Percentiles rank a stretch among this genome's conserved stretches.
These are phyloP conservation scores for Halcyon chelicuti DNA, from an alignment of 2,797 vertebrate species.

Conservation along the genomic window DNA sequence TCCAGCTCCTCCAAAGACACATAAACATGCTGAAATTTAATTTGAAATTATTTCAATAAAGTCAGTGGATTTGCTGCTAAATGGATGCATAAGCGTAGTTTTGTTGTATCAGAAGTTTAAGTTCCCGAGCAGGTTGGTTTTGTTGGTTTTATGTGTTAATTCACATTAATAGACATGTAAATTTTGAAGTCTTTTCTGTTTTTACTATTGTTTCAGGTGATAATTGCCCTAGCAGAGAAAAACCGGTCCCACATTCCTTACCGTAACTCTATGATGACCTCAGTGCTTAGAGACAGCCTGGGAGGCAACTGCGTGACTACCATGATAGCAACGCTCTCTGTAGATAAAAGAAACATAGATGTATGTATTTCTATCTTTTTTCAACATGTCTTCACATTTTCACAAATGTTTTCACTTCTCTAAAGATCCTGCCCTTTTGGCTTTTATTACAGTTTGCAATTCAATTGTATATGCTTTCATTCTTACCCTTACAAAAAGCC, in stretches of 20 bases:
- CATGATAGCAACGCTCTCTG: slow-evolving; percentile 93
- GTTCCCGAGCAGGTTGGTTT: neutral
- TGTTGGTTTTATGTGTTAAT: neutral
- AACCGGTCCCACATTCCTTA: slow-evolving; percentile 94
- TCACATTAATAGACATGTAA: neutral
- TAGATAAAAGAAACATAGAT: slow-evolving; percentile 90
- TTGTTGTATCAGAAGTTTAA: neutral
- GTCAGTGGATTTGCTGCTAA: neutral
- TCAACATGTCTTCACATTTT: too few species aligned
- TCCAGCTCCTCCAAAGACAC: neutral
- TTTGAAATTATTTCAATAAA: neutral
- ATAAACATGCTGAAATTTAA: neutral
- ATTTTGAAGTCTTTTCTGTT: neutral
- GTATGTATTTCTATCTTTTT: slow-evolving; percentile 74
- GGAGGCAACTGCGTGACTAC: slow-evolving; percentile 98
- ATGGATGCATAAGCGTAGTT: rapidly evolving
- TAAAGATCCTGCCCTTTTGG: neutral
- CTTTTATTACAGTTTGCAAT: neutral
- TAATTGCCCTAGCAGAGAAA: slow-evolving; percentile 93
- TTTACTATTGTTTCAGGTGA: slow-evolving; percentile 83
- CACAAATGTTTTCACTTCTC: neutral
- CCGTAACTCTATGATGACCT: slow-evolving; percentile 97
- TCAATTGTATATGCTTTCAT: neutral
- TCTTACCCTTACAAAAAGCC: neutral
- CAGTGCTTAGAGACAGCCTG: slow-evolving; percentile 94